phyloP scores from a whole-genome alignment of 2,113 vertebrate species.

The Procavia capensis region DNA sequence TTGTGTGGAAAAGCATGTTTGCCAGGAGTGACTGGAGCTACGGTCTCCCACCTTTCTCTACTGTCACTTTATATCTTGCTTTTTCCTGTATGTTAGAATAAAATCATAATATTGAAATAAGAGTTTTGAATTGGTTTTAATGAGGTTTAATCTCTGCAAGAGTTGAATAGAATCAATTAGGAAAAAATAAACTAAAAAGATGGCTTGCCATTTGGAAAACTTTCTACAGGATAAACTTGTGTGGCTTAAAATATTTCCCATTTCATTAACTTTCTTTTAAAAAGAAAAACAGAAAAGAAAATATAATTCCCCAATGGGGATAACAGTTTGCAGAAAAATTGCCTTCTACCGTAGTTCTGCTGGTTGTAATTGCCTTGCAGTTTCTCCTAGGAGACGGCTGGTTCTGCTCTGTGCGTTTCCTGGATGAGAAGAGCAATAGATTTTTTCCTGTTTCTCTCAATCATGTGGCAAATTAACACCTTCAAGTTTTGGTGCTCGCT shows the following conservation, averaged over 20 bases:
- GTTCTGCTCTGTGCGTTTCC: slow-evolving; percentile 12
- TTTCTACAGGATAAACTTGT: slow-evolving; percentile 5
- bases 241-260: slow-evolving; percentile 63
- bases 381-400: slow-evolving; percentile 24
- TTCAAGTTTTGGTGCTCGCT: background rate
- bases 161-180: slow-evolving; percentile 28
- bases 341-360: background rate
- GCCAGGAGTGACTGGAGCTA: background rate
- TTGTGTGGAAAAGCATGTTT: background rate
- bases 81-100: background rate
- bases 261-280: slow-evolving; percentile 58
- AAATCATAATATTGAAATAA: slow-evolving; percentile 7
- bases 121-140: slow-evolving; percentile 49
- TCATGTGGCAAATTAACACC: background rate
- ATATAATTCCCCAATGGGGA: slow-evolving; percentile 22
- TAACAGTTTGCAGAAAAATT: slow-evolving; percentile 55
- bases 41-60: background rate
- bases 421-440: background rate
- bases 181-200: slow-evolving; percentile 6
- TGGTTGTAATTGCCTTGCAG: background rate
- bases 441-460: background rate
- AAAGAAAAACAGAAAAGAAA: background rate
- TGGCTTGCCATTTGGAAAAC: background rate
- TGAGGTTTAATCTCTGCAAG: slow-evolving; percentile 16
- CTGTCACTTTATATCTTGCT: background rate